Evolutionary conservation across 2,888 invertebrate species (phyloP), one percentile per base, ranked within the genome.

Genomic region (Dastarcus helophoroides): DNA sequence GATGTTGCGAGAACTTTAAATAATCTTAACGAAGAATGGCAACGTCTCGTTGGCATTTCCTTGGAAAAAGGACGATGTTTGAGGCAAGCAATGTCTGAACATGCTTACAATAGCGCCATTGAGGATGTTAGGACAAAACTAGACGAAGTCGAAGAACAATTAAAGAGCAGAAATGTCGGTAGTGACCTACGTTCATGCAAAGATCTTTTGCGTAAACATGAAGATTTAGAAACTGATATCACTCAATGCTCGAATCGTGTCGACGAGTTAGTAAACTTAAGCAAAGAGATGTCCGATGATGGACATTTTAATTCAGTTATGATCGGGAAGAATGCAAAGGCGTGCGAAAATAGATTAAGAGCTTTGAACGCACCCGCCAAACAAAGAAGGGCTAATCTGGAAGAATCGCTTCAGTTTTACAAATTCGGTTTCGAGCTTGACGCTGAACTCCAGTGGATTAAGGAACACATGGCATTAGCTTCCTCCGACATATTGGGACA

Each of bases 251-350:
- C 85, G 49, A 76, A 77, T 17, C 80, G 84, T 43, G 80, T 93
- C 2, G 70, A 73, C 16, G 77, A 81, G 33, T 68, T 94, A 8
- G 77, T 80, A 0, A 72, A 73, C 1, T 75, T 80, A 55, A 91
- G 93, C 5, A 77, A 84, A 40, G 85, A 90, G 61, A 80, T 97
- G 78, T 86, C 83, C 0, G 81, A 88, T 15, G 86, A 84, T 36
- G 94, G 90, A 0, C 95, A 97, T 63, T 97, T 94, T 63, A 94
- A 95, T 65, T 82, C 89, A 2, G 78, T 73, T 2, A 80, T 82
- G 42, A 93, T 97, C 40, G 68, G 81, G 46, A 69, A 77, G 37
- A 79, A 82, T 42, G 84, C 86, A 31, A 71, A 78, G 36, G 73
- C 73, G 14, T 75, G 88, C 47, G 76, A 81, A 53, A 69, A 72